phyloP scores from a whole-genome alignment of 2,113 vertebrate genomes.

The Drymodes brunneopygia region DNA sequence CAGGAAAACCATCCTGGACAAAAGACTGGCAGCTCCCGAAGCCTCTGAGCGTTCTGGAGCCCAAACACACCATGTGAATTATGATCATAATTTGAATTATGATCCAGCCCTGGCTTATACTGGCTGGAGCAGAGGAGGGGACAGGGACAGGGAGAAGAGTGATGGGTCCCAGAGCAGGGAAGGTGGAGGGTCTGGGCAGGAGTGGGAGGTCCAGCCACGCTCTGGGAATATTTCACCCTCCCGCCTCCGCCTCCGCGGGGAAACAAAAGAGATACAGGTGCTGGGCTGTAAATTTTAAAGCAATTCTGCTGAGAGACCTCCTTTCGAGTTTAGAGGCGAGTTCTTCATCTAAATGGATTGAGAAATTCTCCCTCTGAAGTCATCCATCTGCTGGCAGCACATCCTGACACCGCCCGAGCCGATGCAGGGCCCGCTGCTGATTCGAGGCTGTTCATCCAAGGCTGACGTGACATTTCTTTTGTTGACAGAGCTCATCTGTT shows the following conservation, averaged over 20 bases:
- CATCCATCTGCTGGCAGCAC: conserved; percentile 28
- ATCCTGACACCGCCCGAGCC: conserved; percentile 37
- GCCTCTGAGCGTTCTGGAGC: neutral
- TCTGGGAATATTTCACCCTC: conserved; percentile 5
- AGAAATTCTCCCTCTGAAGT: conserved; percentile 49
- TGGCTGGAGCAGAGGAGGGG: neutral
- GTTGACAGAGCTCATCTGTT: conserved; percentile 45
- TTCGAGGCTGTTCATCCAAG: conserved; percentile 49
- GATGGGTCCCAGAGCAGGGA: neutral
- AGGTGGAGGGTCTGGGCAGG: neutral
- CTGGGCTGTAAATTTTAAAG: conserved; percentile 51
- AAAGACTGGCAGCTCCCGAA: neutral
- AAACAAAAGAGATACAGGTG: conserved; percentile 26
- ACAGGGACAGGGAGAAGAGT: neutral
- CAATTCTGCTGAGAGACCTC: conserved; percentile 33
- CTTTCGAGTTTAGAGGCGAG: conserved; percentile 26
- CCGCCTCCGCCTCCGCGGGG: neutral
- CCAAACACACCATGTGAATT: neutral
- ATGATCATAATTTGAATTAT: neutral
- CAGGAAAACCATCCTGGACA: neutral
- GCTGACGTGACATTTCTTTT: conserved; percentile 58
- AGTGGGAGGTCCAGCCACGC: neutral
- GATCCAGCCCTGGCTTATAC: neutral
- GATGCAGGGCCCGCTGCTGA: conserved; percentile 31
- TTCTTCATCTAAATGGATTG: conserved; percentile 46